These are phyloP conservation scores for Paralichthys olivaceus DNA, from an alignment of 2,113 vertebrate species.

Conservation along the genomic window DNA sequence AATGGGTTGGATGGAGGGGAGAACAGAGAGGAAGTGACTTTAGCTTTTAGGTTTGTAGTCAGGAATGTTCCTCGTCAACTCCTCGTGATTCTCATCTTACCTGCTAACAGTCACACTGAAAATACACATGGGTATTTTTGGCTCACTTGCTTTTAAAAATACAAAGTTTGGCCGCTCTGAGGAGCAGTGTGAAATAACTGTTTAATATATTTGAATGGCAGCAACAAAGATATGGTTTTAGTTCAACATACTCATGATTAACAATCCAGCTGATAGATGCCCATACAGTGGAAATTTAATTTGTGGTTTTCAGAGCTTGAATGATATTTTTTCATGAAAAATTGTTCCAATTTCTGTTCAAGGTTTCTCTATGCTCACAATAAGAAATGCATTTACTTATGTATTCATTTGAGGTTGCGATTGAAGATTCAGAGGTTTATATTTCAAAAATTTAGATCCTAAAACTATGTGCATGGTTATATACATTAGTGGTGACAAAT, in stretches of 20 bases:
- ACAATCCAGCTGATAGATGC: background rate
- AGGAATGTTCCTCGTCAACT: constrained; percentile 53
- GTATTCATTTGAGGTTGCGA: background rate
- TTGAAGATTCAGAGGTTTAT: background rate
- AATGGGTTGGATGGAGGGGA: constrained; percentile 23
- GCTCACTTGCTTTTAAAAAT: background rate
- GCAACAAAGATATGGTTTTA: background rate
- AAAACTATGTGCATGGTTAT: too few species aligned
- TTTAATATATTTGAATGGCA: constrained; percentile 9
- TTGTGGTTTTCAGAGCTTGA: background rate
- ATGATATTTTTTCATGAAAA: too few species aligned
- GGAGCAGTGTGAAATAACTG: background rate
- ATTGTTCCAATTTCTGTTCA: too few species aligned
- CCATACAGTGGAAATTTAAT: background rate
- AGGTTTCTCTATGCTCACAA: too few species aligned
- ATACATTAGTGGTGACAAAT: too few species aligned
- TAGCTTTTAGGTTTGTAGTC: constrained; percentile 45
- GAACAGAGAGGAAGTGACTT: constrained; percentile 65
- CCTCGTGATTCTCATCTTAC: constrained; percentile 55
- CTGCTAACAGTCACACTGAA: constrained; percentile 11
- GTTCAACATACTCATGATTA: background rate
- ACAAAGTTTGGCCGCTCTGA: background rate
- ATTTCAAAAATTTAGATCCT: background rate
- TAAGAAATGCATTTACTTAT: background rate
- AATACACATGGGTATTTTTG: background rate